A percentile compares a stretch with the other conserved stretches of the same genome.
Evolutionary conservation across 2,113 vertebrate species (phyloP).

Genomic region (Diphyllodes magnificus): DNA sequence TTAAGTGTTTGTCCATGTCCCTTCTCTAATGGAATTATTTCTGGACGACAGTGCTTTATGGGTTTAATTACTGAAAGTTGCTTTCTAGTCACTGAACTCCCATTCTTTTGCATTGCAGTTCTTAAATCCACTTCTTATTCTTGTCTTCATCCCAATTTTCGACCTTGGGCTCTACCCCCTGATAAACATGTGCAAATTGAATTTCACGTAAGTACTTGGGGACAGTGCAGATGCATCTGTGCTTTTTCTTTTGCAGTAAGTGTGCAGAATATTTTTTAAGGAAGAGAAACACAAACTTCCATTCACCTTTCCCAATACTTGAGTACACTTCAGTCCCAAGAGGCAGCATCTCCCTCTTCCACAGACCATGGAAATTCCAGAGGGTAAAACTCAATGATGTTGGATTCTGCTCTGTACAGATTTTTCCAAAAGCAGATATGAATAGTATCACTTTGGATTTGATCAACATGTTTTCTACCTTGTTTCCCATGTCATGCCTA

Average conservation of each 20-base stretch:
- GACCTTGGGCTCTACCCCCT: constrained; percentile 91
- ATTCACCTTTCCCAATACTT: background rate
- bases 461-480: background rate
- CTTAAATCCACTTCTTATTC: constrained; percentile 92
- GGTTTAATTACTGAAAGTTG: constrained; percentile 47
- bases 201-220: constrained; percentile 85
- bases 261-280: background rate
- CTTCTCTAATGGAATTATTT: constrained; percentile 52
- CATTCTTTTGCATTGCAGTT: constrained; percentile 79
- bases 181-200: constrained; percentile 81
- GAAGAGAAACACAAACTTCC: background rate
- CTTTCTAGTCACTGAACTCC: constrained; percentile 40
- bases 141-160: constrained; percentile 91
- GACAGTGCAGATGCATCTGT: background rate
- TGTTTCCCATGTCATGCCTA: background rate
- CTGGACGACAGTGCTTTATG: constrained; percentile 42
- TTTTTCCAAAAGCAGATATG: background rate
- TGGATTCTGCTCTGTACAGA: background rate
- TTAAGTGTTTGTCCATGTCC: constrained; percentile 21
- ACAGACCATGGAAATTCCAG: background rate
- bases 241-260: background rate
- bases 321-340: background rate
- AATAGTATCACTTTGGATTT: background rate
- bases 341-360: background rate
- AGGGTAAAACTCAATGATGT: background rate